Conservation (phyloP, 2,113 vertebrate species). For the Gymnorhina tibicen region DNA sequence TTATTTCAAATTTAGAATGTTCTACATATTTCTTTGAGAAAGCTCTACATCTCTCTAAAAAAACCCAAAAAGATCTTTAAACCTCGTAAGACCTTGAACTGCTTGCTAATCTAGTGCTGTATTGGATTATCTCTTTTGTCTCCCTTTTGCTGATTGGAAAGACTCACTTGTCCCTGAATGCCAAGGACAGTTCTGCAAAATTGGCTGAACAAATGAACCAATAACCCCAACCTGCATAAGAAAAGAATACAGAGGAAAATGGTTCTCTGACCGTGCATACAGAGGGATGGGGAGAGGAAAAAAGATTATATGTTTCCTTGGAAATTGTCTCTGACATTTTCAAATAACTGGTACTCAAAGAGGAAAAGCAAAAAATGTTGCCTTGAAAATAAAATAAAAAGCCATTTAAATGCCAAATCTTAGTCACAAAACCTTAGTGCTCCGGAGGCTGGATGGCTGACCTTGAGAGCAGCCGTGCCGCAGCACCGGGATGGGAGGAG, state of each 20-base stretch:
- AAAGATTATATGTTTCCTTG: background rate
- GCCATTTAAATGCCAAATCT: background rate
- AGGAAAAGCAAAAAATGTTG: background rate
- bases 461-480: background rate
- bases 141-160: slow-evolving; percentile 42
- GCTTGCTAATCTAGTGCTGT: slow-evolving; percentile 23
- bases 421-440: background rate
- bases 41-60: background rate
- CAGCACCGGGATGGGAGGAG: background rate
- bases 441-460: background rate
- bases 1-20: background rate
- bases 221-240: background rate
- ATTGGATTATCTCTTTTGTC: slow-evolving; percentile 45
- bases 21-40: background rate
- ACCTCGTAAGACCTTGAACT: slow-evolving; percentile 4
- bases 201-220: slow-evolving; percentile 28
- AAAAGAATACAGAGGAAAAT: background rate
- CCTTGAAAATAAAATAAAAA: slow-evolving; percentile 3
- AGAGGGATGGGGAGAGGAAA: background rate
- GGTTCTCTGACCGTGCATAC: background rate
- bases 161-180: slow-evolving; percentile 14
- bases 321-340: background rate
- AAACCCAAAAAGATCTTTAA: background rate
- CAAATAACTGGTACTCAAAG: background rate
- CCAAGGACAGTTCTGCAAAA: slow-evolving; percentile 44